Percentiles rank a stretch among this genome's conserved stretches.
phyloP scores from a whole-genome alignment of 2,113 vertebrate species.

The Recurvirostra avosetta region DNA sequence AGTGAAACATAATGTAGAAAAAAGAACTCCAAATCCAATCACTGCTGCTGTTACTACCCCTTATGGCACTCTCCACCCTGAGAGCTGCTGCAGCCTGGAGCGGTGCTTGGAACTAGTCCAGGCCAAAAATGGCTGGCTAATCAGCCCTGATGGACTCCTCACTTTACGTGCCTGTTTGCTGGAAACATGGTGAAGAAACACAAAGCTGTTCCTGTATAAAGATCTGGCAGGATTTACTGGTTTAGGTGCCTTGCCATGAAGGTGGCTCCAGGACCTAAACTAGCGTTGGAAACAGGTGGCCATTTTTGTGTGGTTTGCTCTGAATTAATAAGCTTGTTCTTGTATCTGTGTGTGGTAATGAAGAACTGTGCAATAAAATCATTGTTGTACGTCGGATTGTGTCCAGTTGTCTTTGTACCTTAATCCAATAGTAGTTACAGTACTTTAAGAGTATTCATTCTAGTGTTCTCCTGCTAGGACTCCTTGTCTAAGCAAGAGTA shows the following conservation, averaged over 20 bases:
- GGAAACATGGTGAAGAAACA: not conserved
- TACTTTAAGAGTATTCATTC: not conserved
- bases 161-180: not conserved
- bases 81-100: not conserved
- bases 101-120: not conserved
- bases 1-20: not conserved
- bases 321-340: not conserved
- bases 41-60: not conserved
- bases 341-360: not conserved
- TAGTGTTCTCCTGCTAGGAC: not conserved
- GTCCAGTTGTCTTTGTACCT: not conserved
- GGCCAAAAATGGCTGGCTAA: not conserved
- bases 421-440: not conserved
- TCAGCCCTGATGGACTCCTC: not conserved
- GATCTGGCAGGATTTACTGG: not conserved
- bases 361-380: not conserved
- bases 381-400: not conserved
- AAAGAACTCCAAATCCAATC: not conserved
- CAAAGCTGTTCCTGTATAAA: not conserved
- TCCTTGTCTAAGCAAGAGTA: not conserved
- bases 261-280: not conserved
- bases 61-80: fast-evolving
- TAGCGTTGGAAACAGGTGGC: not conserved
- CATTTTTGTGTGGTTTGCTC: not conserved
- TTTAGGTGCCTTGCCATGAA: not conserved